Conservation (phyloP, 2,113 vertebrate species). For the Catharus minimus region DNA sequence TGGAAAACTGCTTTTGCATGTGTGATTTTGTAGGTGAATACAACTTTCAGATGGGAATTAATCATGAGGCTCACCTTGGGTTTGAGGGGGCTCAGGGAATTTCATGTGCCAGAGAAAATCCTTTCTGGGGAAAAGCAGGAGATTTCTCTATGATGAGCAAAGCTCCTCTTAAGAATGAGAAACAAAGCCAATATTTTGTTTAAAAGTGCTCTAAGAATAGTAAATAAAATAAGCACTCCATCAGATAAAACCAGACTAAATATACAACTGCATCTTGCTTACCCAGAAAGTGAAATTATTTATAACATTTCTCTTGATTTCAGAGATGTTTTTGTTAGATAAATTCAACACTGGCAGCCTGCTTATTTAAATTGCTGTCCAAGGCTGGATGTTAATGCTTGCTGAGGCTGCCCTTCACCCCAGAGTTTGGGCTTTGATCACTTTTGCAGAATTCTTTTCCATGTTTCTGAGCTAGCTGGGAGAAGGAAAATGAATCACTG, state of each 20-base stretch:
- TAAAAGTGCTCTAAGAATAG: neutral
- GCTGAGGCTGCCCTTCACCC: neutral
- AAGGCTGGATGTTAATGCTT: neutral
- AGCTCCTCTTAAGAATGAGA: neutral
- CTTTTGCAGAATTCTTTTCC: neutral
- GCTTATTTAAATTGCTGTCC: slow-evolving; percentile 16
- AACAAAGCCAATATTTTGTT: slow-evolving; percentile 26
- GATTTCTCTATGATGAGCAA: neutral
- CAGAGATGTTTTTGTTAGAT: slow-evolving; percentile 5
- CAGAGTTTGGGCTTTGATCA: neutral
- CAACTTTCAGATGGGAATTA: neutral
- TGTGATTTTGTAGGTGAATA: neutral
- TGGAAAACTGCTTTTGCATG: neutral
- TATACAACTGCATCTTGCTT: slow-evolving; percentile 1
- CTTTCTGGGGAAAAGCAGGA: neutral
- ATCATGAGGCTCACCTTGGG: neutral
- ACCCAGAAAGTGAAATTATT: slow-evolving; percentile 5
- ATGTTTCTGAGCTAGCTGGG: neutral
- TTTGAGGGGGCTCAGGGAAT: neutral
- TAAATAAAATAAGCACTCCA: slow-evolving; percentile 27
- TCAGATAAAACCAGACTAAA: slow-evolving; percentile 32
- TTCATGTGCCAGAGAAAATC: neutral
- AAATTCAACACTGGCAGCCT: neutral
- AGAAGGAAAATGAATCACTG: neutral
- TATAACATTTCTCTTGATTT: slow-evolving; percentile 16